phyloP scores from a whole-genome alignment of 2,113 vertebrate species.

The Sorex fumeus region DNA sequence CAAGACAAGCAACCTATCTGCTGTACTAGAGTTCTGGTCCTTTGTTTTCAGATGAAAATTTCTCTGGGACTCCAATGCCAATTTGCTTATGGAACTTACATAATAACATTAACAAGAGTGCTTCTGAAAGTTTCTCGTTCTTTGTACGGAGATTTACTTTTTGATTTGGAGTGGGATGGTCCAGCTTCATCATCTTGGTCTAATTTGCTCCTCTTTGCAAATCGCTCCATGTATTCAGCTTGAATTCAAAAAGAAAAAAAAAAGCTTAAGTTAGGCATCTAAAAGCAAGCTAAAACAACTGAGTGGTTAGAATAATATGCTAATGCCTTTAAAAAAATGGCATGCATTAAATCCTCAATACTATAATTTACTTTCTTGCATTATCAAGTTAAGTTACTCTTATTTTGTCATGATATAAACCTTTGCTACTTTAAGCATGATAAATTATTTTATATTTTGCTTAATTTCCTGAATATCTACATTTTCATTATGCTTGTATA shows the following conservation, averaged over 20 bases:
- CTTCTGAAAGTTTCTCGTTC: slow-evolving; percentile 88
- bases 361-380: slow-evolving; percentile 19
- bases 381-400: slow-evolving; percentile 1
- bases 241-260: slow-evolving; percentile 49
- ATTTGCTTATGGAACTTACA: slow-evolving; percentile 81
- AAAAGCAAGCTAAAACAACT: not conserved
- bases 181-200: slow-evolving; percentile 67
- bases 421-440: slow-evolving; percentile 38
- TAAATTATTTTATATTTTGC: slow-evolving; percentile 18
- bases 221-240: slow-evolving; percentile 78
- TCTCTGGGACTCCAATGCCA: not conserved
- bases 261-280: slow-evolving; percentile 15
- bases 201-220: slow-evolving; percentile 71
- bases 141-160: slow-evolving; percentile 78
- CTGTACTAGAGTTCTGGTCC: no score
- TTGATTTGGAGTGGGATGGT: slow-evolving; percentile 77
- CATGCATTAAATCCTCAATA: not conserved
- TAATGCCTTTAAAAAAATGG: slow-evolving; percentile 31
- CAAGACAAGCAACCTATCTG: no score
- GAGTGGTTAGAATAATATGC: slow-evolving; percentile 41
- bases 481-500: slow-evolving; percentile 22
- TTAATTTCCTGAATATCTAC: slow-evolving; percentile 26
- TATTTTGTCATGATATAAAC: not conserved
- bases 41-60: not conserved
- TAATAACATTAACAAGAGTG: slow-evolving; percentile 89